These are phyloP conservation scores for Trachelus stipa DNA, from an alignment of 2,888 invertebrate species.

Conservation along the genomic window DNA sequence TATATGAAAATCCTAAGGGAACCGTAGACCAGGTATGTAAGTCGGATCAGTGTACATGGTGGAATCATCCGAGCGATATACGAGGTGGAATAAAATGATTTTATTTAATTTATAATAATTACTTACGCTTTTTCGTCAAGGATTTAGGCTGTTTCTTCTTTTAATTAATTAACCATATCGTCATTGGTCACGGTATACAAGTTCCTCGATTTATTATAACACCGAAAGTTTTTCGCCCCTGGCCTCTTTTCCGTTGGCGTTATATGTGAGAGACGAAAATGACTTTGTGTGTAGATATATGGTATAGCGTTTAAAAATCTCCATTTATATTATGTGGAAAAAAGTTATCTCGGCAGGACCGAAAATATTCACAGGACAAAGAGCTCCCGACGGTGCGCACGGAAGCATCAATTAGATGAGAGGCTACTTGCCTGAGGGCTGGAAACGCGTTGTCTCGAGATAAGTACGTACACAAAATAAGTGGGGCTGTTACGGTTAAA, in stretches of 20 bases:
- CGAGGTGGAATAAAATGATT: not conserved
- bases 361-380: not conserved
- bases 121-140: not conserved
- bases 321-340: not conserved
- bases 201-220: not conserved
- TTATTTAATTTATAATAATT: not conserved
- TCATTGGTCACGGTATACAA: not conserved
- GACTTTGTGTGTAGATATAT: not conserved
- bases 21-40: not conserved
- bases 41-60: not conserved
- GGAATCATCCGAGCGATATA: not conserved
- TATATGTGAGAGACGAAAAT: not conserved
- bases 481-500: slow-evolving; percentile 18
- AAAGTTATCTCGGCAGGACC: not conserved
- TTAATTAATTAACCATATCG: not conserved
- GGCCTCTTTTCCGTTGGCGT: not conserved
- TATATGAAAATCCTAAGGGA: not conserved
- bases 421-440: slow-evolving; percentile 18
- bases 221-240: not conserved
- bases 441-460: slow-evolving; percentile 28
- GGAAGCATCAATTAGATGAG: slow-evolving; percentile 36
- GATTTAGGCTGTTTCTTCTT: not conserved
- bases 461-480: slow-evolving; percentile 38
- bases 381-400: slow-evolving; percentile 15
- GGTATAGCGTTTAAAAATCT: not conserved